phyloP scores from a whole-genome alignment of 1,140 invertebrate genomes.

The Drosophila mojavensis region DNA sequence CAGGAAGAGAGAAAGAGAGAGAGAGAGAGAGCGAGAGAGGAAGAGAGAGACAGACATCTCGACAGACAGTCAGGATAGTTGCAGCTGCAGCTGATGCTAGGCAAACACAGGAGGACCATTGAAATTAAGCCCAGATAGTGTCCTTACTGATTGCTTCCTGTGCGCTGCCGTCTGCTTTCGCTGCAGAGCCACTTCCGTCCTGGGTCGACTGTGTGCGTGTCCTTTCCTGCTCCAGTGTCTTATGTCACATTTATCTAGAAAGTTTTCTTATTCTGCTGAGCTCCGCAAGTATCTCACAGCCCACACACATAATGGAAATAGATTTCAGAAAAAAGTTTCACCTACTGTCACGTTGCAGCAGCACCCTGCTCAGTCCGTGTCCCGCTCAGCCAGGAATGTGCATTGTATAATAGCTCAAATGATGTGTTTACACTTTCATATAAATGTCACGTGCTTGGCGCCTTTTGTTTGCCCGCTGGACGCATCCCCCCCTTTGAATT shows the following conservation, averaged over 20 bases:
- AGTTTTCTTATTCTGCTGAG: slow-evolving; percentile 68
- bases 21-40: not conserved
- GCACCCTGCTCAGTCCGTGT: not conserved
- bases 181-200: slow-evolving; percentile 36
- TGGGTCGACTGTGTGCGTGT: slow-evolving; percentile 44
- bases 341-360: slow-evolving; percentile 42
- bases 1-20: not conserved
- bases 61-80: not conserved
- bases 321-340: slow-evolving; percentile 76
- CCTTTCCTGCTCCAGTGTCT: slow-evolving; percentile 68
- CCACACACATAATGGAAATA: slow-evolving; percentile 74
- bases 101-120: slow-evolving; percentile 60
- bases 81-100: slow-evolving; percentile 10
- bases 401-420: slow-evolving; percentile 81
- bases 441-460: slow-evolving; percentile 79
- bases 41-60: not conserved
- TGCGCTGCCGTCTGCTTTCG: slow-evolving; percentile 34
- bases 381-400: slow-evolving; percentile 30
- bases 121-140: slow-evolving; percentile 80
- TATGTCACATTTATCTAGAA: slow-evolving; percentile 80
- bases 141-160: slow-evolving; percentile 82
- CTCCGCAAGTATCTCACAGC: slow-evolving; percentile 31
- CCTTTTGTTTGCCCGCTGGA: slow-evolving; percentile 71
- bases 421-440: slow-evolving; percentile 83
- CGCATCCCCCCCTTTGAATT: slow-evolving; percentile 57